Conservation (phyloP, 1,140 invertebrate species). For the Bombus cullumanus region DNA sequence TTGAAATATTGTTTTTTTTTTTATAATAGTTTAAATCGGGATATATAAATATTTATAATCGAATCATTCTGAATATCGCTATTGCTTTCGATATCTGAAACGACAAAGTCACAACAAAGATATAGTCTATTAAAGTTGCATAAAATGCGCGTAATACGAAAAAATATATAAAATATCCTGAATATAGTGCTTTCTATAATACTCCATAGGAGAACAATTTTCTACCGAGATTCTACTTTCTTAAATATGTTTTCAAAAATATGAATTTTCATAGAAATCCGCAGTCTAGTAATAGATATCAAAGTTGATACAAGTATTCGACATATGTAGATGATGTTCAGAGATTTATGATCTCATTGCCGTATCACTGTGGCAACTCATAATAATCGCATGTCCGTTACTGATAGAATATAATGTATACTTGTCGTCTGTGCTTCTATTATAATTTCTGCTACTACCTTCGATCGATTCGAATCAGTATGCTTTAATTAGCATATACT, state of each 20-base stretch:
- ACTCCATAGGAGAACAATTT: too few relatives aligned
- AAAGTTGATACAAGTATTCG: neutral
- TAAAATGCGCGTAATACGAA: too few relatives aligned
- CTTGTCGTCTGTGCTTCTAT: too few relatives aligned
- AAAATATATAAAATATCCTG: too few relatives aligned
- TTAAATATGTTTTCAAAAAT: too few relatives aligned
- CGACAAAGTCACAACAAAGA: neutral
- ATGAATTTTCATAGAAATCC: too few relatives aligned
- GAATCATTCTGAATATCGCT: neutral
- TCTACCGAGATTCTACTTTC: too few relatives aligned
- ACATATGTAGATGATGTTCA: neutral
- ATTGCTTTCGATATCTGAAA: neutral
- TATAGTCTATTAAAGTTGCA: neutral
- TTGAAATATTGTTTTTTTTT: neutral
- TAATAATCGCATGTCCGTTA: neutral
- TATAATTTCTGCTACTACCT: neutral
- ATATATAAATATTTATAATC: neutral
- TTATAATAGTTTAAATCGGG: neutral
- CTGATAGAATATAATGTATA: neutral
- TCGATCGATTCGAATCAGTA: neutral
- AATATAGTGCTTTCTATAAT: too few relatives aligned
- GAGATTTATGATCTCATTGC: slow-evolving; percentile 47
- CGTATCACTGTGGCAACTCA: neutral
- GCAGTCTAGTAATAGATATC: neutral
- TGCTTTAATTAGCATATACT: neutral